Evolutionary conservation across 2,888 invertebrate species (phyloP).

Genomic region (Cosmia trapezina): DNA sequence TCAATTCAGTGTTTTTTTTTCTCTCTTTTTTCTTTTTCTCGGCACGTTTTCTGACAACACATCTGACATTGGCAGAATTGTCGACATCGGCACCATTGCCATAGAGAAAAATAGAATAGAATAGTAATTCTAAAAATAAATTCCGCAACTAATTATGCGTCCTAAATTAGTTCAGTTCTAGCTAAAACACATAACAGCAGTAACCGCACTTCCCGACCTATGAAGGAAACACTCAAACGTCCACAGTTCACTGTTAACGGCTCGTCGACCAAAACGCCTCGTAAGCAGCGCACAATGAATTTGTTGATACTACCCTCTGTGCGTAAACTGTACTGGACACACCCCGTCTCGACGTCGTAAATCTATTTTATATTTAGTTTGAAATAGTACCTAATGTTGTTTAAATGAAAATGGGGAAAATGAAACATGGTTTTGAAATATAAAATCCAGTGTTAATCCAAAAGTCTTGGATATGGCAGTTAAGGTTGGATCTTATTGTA

Average conservation of each 20-base stretch:
- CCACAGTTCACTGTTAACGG: constrained; percentile 58
- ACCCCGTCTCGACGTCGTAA: constrained; percentile 43
- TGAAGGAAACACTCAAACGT: constrained; percentile 66
- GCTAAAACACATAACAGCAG: constrained; percentile 47
- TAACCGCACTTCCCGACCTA: constrained; percentile 64
- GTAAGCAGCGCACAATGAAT: constrained; percentile 61
- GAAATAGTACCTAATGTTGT: background rate
- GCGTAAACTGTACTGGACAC: constrained; percentile 28
- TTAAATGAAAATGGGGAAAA: constrained; percentile 18
- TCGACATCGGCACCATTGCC: too few species aligned
- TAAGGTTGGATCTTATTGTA: background rate
- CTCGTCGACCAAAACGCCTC: constrained; percentile 65
- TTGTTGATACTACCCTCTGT: constrained; percentile 42
- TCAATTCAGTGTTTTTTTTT: too few species aligned
- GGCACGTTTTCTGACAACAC: too few species aligned
- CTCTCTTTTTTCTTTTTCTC: too few species aligned
- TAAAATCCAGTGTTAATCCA: background rate
- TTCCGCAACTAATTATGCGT: constrained; percentile 10
- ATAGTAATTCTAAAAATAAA: constrained; percentile 29
- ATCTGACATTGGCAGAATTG: too few species aligned
- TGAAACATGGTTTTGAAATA: background rate
- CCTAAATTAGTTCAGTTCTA: constrained; percentile 40
- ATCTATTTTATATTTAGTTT: constrained; percentile 39
- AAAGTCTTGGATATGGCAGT: background rate
- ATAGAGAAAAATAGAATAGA: too few species aligned